Conservation (phyloP, 1,140 invertebrate species). For the Bombus affinis region DNA sequence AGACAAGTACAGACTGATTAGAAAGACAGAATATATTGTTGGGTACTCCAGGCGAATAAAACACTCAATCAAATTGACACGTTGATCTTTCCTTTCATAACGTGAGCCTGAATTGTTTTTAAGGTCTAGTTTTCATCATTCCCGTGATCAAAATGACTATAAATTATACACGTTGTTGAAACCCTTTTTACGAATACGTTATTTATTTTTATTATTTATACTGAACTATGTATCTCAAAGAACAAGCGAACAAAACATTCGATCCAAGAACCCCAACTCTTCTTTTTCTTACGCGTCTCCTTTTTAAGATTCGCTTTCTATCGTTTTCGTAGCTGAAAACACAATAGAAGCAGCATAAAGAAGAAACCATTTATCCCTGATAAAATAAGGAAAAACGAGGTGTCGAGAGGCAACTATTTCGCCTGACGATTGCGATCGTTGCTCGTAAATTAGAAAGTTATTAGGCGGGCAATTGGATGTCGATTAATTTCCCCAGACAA, state of each 20-base stretch:
- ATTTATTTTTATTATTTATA: background rate
- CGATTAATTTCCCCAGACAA: constrained; percentile 69
- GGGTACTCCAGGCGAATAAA: background rate
- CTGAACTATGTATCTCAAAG: background rate
- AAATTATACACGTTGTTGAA: too few relatives aligned
- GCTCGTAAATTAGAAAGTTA: constrained; percentile 72
- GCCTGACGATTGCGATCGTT: background rate
- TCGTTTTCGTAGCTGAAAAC: background rate
- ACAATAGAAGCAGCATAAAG: background rate
- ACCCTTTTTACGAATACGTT: background rate
- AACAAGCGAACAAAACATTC: background rate
- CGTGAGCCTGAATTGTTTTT: too few relatives aligned
- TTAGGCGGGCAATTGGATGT: constrained; percentile 64
- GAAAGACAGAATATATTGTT: background rate
- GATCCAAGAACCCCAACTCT: background rate
- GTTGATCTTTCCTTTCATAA: too few relatives aligned
- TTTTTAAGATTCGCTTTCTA: background rate
- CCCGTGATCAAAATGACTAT: background rate
- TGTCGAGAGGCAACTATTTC: constrained; percentile 30
- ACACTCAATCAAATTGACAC: too few relatives aligned
- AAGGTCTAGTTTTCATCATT: background rate
- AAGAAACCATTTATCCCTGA: background rate
- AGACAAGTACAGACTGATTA: background rate
- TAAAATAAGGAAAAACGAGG: constrained; percentile 13
- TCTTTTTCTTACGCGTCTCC: background rate